A percentile compares a stretch with the other conserved stretches of the same genome.
These are phyloP conservation scores for Caenorhabditis doughertyi DNA, from an alignment of 2,888 invertebrate species.

Conservation along the genomic window DNA sequence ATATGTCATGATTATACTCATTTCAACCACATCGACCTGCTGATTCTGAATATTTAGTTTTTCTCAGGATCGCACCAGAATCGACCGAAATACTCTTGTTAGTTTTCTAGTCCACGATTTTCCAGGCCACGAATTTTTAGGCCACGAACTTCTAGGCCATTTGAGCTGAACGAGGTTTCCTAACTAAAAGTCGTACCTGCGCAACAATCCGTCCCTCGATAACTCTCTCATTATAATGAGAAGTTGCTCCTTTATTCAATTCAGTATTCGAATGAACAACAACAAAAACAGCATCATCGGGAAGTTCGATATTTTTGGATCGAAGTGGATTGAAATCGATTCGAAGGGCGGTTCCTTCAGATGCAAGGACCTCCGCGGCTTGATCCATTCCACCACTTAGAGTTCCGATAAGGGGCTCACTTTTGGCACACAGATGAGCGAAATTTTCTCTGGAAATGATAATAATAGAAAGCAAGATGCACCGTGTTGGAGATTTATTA, in stretches of 20 bases:
- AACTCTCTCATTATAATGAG: constrained; percentile 93
- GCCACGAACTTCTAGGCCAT: no score
- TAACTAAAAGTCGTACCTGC: constrained; percentile 86
- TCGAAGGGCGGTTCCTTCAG: constrained; percentile 75
- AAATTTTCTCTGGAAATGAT: constrained; percentile 84
- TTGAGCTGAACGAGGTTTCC: no score
- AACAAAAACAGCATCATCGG: constrained; percentile 91
- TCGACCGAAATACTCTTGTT: no score
- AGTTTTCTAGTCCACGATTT: no score
- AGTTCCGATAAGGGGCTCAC: constrained; percentile 96
- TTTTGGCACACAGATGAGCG: constrained; percentile 91
- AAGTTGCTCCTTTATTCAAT: constrained; percentile 93
- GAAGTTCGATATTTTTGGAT: constrained; percentile 85
- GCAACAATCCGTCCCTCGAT: constrained; percentile 95
- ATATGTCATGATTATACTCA: no score
- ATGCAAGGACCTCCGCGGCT: constrained; percentile 90
- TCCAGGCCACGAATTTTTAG: no score
- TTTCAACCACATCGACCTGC: no score
- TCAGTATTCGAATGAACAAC: constrained; percentile 89
- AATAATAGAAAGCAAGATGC: no score
- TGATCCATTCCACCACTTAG: constrained; percentile 99
- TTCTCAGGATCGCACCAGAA: no score
- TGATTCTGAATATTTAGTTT: no score
- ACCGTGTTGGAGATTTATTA: no score
- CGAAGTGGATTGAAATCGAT: constrained; percentile 94